Evolutionary conservation across 2,797 vertebrate genomes (phyloP).

Genomic region (Ceryle rudis): DNA sequence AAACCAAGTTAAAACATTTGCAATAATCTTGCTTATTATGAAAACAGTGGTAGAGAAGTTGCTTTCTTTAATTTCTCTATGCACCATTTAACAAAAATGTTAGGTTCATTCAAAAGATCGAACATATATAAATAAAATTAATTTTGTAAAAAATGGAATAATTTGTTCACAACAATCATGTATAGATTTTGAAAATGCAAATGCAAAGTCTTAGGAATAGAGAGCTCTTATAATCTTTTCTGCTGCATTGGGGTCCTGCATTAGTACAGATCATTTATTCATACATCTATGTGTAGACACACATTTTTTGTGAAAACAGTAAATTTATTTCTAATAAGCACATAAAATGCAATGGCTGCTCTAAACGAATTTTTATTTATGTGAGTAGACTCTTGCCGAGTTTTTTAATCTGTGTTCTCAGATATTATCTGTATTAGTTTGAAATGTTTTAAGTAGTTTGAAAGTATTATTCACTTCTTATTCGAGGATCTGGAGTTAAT

Average conservation of each 20-base stretch:
- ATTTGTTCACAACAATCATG: background rate
- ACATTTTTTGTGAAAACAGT: background rate
- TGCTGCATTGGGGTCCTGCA: background rate
- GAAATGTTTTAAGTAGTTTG: background rate
- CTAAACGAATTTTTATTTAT: conserved; percentile 11
- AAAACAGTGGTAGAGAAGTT: background rate
- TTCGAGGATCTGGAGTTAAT: conserved; percentile 5
- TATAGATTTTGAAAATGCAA: background rate
- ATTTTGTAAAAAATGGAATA: background rate
- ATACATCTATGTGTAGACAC: background rate
- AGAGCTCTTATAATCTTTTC: background rate
- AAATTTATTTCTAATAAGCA: background rate
- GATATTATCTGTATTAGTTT: background rate
- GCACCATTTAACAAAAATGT: background rate
- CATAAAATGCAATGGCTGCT: background rate
- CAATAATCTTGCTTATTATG: background rate
- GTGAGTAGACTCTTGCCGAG: background rate
- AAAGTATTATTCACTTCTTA: conserved; percentile 1
- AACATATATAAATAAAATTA: background rate
- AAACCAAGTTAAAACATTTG: background rate
- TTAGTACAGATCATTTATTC: background rate
- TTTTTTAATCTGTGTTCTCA: background rate
- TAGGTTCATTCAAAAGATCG: background rate
- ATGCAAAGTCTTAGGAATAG: background rate
- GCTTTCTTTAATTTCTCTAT: background rate